Conservation (phyloP, 2,888 invertebrate genomes). For the Cephus pulcher region DNA sequence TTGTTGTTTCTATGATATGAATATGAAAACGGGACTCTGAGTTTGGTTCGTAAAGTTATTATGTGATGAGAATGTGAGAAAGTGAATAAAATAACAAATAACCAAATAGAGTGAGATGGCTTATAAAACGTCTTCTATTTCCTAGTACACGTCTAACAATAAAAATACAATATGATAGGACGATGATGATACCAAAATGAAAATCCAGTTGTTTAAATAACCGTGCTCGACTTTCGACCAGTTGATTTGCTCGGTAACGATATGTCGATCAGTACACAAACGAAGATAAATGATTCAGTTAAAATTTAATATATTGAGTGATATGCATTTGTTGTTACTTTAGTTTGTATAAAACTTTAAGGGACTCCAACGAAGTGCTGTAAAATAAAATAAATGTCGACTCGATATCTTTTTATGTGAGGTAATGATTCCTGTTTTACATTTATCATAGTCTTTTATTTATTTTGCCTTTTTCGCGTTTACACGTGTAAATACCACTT, state of each 20-base stretch:
- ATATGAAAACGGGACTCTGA: not conserved
- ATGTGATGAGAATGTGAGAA: not conserved
- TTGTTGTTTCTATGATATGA: not conserved
- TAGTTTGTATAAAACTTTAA: constrained; percentile 33
- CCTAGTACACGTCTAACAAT: not conserved
- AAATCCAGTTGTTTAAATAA: not conserved
- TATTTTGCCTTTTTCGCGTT: not conserved
- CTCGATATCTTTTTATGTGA: constrained; percentile 9
- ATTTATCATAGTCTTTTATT: not conserved
- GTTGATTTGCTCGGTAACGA: not conserved
- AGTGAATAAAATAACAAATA: constrained; percentile 3
- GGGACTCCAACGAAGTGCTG: constrained; percentile 38
- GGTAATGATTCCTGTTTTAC: not conserved
- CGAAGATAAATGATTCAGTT: not conserved
- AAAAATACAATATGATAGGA: not conserved
- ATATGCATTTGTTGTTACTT: constrained; percentile 36
- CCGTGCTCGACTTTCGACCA: not conserved
- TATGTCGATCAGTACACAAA: not conserved
- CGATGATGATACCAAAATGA: not conserved
- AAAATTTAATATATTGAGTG: constrained; percentile 20
- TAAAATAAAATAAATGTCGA: constrained; percentile 47
- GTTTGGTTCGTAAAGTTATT: not conserved
- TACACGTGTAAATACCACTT: not conserved
- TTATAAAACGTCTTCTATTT: not conserved
- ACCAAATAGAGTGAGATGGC: not conserved